Conservation (phyloP, 2,888 invertebrate species). For the Dynastes grantii region DNA sequence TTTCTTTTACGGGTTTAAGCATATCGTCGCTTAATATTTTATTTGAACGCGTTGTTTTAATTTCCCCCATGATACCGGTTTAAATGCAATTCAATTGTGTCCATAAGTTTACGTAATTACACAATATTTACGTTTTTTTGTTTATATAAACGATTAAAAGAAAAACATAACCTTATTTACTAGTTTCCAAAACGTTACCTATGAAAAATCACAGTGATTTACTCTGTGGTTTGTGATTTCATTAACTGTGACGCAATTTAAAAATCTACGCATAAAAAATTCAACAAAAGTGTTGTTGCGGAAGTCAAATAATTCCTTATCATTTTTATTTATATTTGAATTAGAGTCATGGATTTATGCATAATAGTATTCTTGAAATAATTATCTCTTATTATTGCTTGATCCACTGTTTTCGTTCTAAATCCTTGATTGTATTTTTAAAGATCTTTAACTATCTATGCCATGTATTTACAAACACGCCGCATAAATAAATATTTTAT, state of each 20-base stretch:
- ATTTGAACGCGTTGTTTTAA: background rate
- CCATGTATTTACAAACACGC: background rate
- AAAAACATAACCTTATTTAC: no score
- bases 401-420: background rate
- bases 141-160: background rate
- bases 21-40: conserved; percentile 17
- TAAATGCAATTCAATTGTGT: background rate
- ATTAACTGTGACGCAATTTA: no score
- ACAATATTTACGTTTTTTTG: background rate
- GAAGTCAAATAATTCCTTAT: no score
- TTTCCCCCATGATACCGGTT: conserved; percentile 30
- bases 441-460: background rate
- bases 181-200: no score
- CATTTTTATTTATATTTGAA: no score
- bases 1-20: conserved; percentile 32
- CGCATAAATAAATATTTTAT: background rate
- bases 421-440: background rate
- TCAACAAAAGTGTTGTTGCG: no score
- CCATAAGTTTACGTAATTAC: background rate
- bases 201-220: no score
- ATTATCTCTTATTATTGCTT: background rate
- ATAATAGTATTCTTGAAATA: no score
- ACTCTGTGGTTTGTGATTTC: no score
- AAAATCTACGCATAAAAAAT: no score
- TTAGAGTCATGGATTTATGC: no score